Conservation (phyloP, 2,888 invertebrate genomes). For the Drosophila incognita region DNA sequence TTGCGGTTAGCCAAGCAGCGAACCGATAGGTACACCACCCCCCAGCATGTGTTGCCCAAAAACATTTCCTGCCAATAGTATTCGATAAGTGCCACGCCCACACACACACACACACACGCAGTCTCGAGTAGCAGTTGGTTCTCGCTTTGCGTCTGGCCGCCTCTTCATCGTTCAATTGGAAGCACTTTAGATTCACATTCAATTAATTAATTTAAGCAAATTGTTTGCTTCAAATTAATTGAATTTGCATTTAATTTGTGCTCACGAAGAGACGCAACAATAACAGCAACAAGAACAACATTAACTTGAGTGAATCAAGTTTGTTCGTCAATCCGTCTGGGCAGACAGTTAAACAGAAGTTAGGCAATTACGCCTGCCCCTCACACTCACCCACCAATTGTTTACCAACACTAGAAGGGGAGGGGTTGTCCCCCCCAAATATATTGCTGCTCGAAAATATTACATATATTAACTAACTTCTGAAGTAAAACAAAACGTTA, state of each 20-base stretch:
- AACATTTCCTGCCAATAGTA: constrained; percentile 70
- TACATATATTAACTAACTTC: constrained; percentile 65
- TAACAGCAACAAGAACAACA: constrained; percentile 15
- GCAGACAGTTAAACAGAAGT: constrained; percentile 33
- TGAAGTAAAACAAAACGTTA: constrained; percentile 8
- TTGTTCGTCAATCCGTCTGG: constrained; percentile 36
- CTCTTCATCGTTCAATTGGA: constrained; percentile 72
- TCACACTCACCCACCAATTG: constrained; percentile 27
- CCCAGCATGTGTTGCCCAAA: constrained; percentile 38
- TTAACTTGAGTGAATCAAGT: constrained; percentile 16
- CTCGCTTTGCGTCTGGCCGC: constrained; percentile 29
- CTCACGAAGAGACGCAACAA: constrained; percentile 57
- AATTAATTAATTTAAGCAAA: constrained; percentile 84
- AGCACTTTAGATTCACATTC: constrained; percentile 81
- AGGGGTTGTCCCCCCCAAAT: neutral
- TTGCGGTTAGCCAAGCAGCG: constrained; percentile 62
- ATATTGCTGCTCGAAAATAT: constrained; percentile 14
- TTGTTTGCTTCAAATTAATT: constrained; percentile 84
- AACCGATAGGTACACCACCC: constrained; percentile 10
- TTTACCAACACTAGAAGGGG: constrained; percentile 40
- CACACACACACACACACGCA: constrained; percentile 6
- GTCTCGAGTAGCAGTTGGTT: constrained; percentile 5
- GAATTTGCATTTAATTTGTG: constrained; percentile 83
- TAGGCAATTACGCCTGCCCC: constrained; percentile 32
- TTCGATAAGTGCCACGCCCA: constrained; percentile 73